phyloP scores from a whole-genome alignment of 2,113 vertebrate species.

The Atrichornis clamosus region DNA sequence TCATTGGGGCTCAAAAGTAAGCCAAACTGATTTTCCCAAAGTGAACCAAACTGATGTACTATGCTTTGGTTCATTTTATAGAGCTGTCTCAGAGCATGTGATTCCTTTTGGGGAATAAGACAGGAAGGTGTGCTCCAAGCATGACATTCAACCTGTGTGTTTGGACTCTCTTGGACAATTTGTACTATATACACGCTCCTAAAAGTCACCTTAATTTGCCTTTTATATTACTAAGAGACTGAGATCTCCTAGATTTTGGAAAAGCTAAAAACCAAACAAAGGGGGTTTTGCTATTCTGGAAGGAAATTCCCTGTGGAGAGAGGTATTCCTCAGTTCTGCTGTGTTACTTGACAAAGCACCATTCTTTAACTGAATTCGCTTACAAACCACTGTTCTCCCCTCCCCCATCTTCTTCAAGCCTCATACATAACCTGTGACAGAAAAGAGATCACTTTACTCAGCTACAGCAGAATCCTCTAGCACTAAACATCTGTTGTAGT shows the following conservation, averaged over 20 bases:
- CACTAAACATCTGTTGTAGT: background rate
- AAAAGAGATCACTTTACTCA: background rate
- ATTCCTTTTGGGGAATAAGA: background rate
- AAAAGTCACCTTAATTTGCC: background rate
- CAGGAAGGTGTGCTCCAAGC: background rate
- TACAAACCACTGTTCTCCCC: background rate
- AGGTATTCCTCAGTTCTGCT: background rate
- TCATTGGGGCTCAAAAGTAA: background rate
- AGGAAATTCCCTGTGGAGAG: background rate
- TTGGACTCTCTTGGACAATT: background rate
- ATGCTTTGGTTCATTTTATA: background rate
- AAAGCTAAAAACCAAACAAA: background rate
- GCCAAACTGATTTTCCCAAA: background rate
- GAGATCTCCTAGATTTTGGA: background rate
- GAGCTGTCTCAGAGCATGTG: background rate
- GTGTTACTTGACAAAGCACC: background rate
- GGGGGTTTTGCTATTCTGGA: background rate
- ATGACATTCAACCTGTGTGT: background rate
- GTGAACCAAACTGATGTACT: background rate
- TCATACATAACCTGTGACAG: background rate
- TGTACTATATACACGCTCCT: background rate
- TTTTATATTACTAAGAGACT: background rate
- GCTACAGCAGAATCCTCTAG: background rate
- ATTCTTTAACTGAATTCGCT: background rate
- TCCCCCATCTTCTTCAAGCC: background rate